These are phyloP conservation scores for Fulica atra DNA, from an alignment of 2,113 vertebrate genomes.

Conservation along the genomic window DNA sequence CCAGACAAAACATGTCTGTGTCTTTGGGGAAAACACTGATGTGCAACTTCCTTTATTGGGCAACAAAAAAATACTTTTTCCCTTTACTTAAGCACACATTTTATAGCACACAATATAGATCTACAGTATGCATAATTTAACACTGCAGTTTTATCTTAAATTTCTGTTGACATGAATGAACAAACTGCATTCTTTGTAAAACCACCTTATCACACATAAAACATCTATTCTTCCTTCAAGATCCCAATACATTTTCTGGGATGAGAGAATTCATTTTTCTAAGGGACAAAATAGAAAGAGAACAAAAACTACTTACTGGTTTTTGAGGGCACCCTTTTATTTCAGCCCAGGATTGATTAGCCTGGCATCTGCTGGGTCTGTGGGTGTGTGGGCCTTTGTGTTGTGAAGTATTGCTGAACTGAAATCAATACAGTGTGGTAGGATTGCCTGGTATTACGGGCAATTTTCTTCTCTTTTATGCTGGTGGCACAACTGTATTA, in stretches of 20 bases:
- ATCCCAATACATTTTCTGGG: not conserved
- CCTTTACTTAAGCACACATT: not conserved
- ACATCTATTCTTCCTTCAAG: not conserved
- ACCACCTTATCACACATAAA: not conserved
- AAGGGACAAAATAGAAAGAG: not conserved
- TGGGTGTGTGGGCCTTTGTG: not conserved
- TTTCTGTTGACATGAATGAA: not conserved
- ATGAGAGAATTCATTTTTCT: not conserved
- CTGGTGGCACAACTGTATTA: not conserved
- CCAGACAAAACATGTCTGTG: not conserved
- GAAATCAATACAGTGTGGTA: not conserved
- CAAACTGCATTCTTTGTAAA: not conserved
- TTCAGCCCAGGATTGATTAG: not conserved
- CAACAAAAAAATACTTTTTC: not conserved
- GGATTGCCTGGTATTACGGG: not conserved
- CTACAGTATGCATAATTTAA: not conserved
- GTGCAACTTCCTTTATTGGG: not conserved
- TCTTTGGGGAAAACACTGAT: not conserved
- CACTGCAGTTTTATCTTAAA: not conserved
- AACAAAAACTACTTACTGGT: not conserved
- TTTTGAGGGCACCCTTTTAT: not conserved
- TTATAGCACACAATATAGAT: not conserved
- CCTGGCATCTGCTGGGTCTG: not conserved
- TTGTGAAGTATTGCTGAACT: not conserved
- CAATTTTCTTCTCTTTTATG: conserved; percentile 22